Conservation (phyloP, 2,888 invertebrate species). For the Drosophila borealis region DNA sequence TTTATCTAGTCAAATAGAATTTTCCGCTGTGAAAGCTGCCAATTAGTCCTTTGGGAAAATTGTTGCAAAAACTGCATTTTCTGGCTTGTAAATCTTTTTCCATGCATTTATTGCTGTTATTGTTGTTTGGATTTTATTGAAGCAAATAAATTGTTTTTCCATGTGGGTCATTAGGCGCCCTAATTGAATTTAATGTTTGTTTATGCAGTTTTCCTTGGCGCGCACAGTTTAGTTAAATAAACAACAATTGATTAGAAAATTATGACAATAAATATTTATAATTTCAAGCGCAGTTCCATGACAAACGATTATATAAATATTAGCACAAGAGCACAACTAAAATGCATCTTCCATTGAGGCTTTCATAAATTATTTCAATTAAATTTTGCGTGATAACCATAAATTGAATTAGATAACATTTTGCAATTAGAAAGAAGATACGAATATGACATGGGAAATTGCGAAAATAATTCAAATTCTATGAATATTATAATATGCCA, state of each 20-base stretch:
- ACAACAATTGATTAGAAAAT: conserved; percentile 66
- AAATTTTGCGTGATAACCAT: conserved; percentile 3
- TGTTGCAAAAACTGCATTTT: conserved; percentile 36
- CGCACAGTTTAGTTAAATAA: conserved; percentile 47
- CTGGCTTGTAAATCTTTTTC: conserved; percentile 12
- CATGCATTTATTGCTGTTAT: conserved; percentile 22
- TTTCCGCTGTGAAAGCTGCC: conserved; percentile 27
- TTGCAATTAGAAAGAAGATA: not conserved
- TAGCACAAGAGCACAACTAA: not conserved
- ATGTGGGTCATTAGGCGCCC: conserved; percentile 66
- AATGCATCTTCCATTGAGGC: conserved; percentile 10
- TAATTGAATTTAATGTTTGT: conserved; percentile 70
- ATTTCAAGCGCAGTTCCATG: conserved; percentile 16
- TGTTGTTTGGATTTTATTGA: conserved; percentile 40
- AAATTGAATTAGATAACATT: not conserved
- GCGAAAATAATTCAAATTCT: too few relatives aligned
- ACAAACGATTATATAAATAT: conserved; percentile 5
- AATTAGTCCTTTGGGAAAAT: conserved; percentile 64
- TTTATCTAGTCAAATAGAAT: conserved; percentile 20
- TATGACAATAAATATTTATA: conserved; percentile 54
- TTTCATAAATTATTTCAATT: conserved; percentile 27
- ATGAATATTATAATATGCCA: too few relatives aligned
- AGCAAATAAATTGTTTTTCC: conserved; percentile 48
- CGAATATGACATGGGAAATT: not conserved
- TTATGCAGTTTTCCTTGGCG: conserved; percentile 25